phyloP scores from a whole-genome alignment of 2,113 vertebrate genomes.

The Eidolon helvum region DNA sequence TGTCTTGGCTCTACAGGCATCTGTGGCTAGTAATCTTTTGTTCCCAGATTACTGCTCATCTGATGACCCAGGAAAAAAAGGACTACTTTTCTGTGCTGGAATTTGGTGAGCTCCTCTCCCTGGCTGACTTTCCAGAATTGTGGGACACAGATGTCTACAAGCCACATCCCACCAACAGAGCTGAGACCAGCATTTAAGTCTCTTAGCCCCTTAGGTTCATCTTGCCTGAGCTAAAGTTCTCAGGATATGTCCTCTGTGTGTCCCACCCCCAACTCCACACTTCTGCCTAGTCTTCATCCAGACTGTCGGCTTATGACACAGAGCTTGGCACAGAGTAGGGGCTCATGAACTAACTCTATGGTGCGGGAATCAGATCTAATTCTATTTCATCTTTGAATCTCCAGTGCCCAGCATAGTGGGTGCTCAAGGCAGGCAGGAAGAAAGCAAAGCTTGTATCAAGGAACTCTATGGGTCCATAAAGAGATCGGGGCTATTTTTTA shows the following conservation, averaged over 20 bases:
- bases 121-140: neutral
- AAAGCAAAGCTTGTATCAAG: neutral
- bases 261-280: neutral
- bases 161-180: too few relatives aligned
- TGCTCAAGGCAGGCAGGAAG: neutral
- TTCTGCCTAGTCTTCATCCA: neutral
- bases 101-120: neutral
- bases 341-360: neutral
- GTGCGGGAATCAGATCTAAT: neutral
- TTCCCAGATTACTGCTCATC: slow-evolving; percentile 26
- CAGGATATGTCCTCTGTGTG: neutral
- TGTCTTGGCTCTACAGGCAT: neutral
- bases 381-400: neutral
- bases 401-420: neutral
- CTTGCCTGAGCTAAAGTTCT: neutral
- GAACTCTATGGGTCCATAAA: neutral
- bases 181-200: neutral
- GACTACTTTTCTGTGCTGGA: neutral
- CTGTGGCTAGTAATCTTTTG: slow-evolving; percentile 5
- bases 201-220: neutral
- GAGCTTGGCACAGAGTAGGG: neutral
- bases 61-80: slow-evolving; percentile 48
- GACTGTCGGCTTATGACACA: neutral
- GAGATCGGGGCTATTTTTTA: neutral
- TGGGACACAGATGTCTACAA: neutral